Percentiles rank a stretch among this genome's conserved stretches.
phyloP scores from a whole-genome alignment of 2,797 vertebrate genomes.

The Miichthys miiuy region DNA sequence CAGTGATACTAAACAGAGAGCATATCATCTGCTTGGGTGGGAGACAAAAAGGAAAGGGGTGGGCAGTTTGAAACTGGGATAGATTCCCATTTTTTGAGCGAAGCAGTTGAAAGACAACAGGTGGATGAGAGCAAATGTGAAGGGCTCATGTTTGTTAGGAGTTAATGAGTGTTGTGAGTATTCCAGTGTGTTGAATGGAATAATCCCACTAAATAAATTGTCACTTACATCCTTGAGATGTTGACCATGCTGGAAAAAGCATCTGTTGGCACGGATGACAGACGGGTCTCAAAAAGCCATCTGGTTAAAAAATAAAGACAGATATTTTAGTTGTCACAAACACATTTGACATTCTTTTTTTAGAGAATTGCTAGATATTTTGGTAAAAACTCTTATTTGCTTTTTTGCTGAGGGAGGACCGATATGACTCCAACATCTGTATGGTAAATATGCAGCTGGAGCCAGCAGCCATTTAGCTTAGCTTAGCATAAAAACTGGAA shows the following conservation, averaged over 20 bases:
- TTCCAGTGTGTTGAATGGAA: slow-evolving; percentile 3
- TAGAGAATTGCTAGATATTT: background rate
- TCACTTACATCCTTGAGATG: slow-evolving; percentile 96
- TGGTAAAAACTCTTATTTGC: background rate
- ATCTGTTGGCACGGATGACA: slow-evolving; percentile 86
- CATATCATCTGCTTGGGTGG: slow-evolving; percentile 60
- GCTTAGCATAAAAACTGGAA: slow-evolving; percentile 5
- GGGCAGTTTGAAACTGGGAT: slow-evolving; percentile 23
- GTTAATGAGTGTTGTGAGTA: slow-evolving; percentile 15
- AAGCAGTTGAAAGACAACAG: slow-evolving; percentile 48
- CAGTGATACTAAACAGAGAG: slow-evolving; percentile 73
- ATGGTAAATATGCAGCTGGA: background rate
- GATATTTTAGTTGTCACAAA: slow-evolving; percentile 16
- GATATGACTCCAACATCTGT: background rate
- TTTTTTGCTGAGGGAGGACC: background rate
- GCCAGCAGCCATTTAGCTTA: background rate
- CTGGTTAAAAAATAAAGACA: slow-evolving; percentile 77
- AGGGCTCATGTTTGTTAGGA: slow-evolving; percentile 4
- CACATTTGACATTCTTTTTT: background rate
- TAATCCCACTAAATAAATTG: background rate
- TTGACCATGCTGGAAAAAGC: slow-evolving; percentile 92
- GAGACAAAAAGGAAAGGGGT: slow-evolving; percentile 36
- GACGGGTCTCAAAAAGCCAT: slow-evolving; percentile 91
- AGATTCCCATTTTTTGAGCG: slow-evolving; percentile 11
- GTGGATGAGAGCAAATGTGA: slow-evolving; percentile 42